These are phyloP conservation scores for Xestia rhomboidea DNA, from an alignment of 2,888 invertebrate species.

Conservation along the genomic window DNA sequence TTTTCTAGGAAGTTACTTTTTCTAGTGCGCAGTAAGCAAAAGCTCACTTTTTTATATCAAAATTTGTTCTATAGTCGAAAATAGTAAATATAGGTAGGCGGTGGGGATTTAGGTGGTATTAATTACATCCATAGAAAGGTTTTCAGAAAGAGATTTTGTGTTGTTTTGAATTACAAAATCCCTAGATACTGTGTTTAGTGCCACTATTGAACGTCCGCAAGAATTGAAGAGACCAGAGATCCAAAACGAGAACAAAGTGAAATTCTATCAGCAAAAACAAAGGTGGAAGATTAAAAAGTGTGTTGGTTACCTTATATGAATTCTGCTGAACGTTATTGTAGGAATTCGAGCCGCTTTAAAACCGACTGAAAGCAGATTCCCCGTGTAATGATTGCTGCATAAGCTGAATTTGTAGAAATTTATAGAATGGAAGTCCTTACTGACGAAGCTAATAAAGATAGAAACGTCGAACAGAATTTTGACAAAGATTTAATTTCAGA, in stretches of 20 bases:
- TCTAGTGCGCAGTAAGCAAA: neutral
- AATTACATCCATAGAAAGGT: rapidly evolving
- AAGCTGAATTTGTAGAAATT: neutral
- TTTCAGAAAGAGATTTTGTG: neutral
- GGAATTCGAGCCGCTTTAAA: neutral
- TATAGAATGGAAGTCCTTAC: neutral
- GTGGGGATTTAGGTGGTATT: too few species aligned
- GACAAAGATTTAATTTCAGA: conserved; percentile 74
- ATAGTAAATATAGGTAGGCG: neutral
- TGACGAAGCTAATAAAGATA: neutral
- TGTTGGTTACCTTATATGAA: neutral
- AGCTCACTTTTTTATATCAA: neutral
- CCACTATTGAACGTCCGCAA: neutral
- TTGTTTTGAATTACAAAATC: neutral
- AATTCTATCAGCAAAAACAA: neutral
- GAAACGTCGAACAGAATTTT: neutral
- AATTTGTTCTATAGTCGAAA: too few species aligned
- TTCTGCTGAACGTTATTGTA: neutral
- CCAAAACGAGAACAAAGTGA: neutral
- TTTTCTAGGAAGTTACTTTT: neutral
- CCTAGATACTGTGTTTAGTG: neutral
- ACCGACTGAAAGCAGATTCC: neutral
- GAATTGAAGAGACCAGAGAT: neutral
- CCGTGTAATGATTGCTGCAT: neutral
- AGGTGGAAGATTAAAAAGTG: neutral